Base-by-base conservation (phyloP, 2,888 invertebrate species). In the Gymnocheta viridis region DNA sequence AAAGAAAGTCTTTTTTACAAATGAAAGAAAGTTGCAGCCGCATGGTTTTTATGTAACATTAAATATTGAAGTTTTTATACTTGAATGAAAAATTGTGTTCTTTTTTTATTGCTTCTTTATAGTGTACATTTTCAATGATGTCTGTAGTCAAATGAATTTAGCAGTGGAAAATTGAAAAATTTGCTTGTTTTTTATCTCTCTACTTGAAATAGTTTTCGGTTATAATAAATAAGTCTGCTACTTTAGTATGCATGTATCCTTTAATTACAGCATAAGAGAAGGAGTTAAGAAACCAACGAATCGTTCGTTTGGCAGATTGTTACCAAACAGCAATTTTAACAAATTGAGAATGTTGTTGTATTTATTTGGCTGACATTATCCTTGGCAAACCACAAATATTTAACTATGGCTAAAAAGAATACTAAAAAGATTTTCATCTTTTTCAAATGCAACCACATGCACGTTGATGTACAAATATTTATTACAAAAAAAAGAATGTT, bases 361-460 rank as follows among this genome's bases (percentile, higher is more conserved):
- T 56, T 64, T 77, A 60, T 80, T 78, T 78, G 69, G 73, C 73
- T 81, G 81, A 41, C 66, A 84, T 84, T 84, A 84, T 81, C 73
- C 84, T 85, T 84, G 85, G 84, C 74, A 77, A 72, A 82, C 86
- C 86, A 69, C 86, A 86, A 86, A 85, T 85, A 82, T 74, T 24
- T 69, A 64, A 69, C 82, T 82, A 82, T 38, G 85, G 80, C 72
- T 77, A 5, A 17, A 47, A 24, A 47, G 17, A 9, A 38, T 38
- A 19, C 38, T 49, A 17, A 60, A 82, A 76, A 86, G 82, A 84
- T 85, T 82, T 84, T 86, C 51, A 66, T 74, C n/a, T 51, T 86
- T 82, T 82, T 80, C 79, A 74, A 74, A 82, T 78, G 72, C 78
- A 67, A 12, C 44, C 67, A 32, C 29, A 41, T 54, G 32, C 27